phyloP scores from a whole-genome alignment of 92 coral and sea anemone genomes.

The Paragorgia papillata region DNA sequence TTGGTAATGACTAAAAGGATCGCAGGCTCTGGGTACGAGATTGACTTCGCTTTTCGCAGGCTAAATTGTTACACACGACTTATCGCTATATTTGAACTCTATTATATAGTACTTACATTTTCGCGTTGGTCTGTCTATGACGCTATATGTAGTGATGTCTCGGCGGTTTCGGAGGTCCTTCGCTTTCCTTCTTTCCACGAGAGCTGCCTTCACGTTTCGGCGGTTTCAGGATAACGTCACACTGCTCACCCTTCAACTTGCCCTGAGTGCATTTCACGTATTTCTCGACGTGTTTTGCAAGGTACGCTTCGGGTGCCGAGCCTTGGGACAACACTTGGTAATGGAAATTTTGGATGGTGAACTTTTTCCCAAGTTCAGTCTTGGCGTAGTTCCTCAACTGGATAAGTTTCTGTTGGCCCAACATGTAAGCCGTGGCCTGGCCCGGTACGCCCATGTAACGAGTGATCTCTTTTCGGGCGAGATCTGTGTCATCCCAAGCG shows the following conservation, averaged over 20 bases:
- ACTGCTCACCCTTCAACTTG: slow-evolving; percentile 57
- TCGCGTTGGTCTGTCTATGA: background rate
- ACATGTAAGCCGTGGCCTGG: slow-evolving; percentile 93
- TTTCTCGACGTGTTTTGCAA: slow-evolving; percentile 63
- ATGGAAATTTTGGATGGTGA: slow-evolving; percentile 77
- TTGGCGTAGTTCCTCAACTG: slow-evolving; percentile 72
- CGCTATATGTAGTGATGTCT: background rate
- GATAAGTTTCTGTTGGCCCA: slow-evolving; percentile 82
- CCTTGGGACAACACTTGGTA: slow-evolving; percentile 84
- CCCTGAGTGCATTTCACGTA: slow-evolving; percentile 68
- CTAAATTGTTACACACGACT: no score
- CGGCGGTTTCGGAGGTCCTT: slow-evolving; percentile 28
- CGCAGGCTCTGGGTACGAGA: no score
- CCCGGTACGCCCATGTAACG: slow-evolving; percentile 94
- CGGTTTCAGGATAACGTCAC: slow-evolving; percentile 63
- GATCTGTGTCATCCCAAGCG: slow-evolving; percentile 93
- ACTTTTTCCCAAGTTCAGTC: slow-evolving; percentile 57
- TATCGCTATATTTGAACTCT: no score
- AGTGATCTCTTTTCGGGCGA: slow-evolving; percentile 82
- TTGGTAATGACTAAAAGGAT: no score
- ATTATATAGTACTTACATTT: background rate
- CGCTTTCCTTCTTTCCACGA: background rate
- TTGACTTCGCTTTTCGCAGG: no score
- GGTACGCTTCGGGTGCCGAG: slow-evolving; percentile 76
- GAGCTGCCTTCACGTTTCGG: background rate